Evolutionary conservation across 2,797 vertebrate species (phyloP).

Genomic region (Gobio occitaniae): DNA sequence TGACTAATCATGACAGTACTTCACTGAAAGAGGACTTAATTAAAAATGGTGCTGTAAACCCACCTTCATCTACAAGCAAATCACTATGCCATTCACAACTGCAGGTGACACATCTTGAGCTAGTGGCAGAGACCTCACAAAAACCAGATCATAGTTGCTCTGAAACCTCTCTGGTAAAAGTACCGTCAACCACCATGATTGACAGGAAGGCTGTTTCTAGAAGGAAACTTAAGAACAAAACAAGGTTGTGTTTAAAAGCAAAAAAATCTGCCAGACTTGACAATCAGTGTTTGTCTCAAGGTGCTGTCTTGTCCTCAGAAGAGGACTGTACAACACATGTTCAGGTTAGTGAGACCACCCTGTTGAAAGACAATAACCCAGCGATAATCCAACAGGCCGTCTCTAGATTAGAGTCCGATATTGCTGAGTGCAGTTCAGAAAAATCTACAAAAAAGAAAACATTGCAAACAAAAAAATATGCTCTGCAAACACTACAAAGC

Average conservation of each 20-base stretch:
- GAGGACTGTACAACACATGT: background rate
- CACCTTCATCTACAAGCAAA: background rate
- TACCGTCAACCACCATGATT: background rate
- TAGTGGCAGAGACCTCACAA: background rate
- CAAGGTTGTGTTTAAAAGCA: constrained; percentile 16
- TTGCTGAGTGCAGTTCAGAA: background rate
- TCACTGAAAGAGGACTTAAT: background rate
- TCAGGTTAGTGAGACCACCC: background rate
- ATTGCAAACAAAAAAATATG: background rate
- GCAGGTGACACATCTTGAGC: background rate
- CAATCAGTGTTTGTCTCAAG: constrained; percentile 13
- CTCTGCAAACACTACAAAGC: background rate
- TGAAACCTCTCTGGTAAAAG: constrained; percentile 10
- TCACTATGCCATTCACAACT: background rate
- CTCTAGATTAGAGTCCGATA: constrained; percentile 4
- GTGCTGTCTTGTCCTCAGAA: background rate
- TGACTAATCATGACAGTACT: background rate
- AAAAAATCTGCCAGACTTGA: background rate
- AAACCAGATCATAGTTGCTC: background rate
- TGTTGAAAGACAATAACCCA: background rate
- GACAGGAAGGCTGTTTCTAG: background rate
- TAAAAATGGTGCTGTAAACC: background rate
- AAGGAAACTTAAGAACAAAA: constrained; percentile 38
- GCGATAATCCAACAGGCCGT: background rate
- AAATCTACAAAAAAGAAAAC: constrained; percentile 6